These are phyloP conservation scores for Ciconia maguari DNA, from an alignment of 2,113 vertebrate genomes.

Conservation along the genomic window DNA sequence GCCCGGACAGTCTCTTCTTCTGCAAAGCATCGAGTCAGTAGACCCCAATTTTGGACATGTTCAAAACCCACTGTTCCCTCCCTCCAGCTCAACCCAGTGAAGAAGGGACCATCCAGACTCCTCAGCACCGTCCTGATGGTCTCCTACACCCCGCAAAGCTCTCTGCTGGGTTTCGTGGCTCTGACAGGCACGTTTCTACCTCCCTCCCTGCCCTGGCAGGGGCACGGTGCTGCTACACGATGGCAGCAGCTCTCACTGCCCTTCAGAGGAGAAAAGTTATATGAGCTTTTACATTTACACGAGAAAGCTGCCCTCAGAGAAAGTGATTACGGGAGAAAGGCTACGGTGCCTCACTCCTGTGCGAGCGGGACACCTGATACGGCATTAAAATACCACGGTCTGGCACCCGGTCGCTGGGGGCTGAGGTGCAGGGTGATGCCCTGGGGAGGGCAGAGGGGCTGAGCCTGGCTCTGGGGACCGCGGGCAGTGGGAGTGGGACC, in stretches of 20 bases:
- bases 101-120: neutral
- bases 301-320: neutral
- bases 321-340: fast-evolving
- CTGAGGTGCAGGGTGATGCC: neutral
- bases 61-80: neutral
- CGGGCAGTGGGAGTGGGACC: fast-evolving
- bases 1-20: neutral
- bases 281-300: fast-evolving
- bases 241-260: neutral
- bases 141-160: neutral
- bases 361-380: fast-evolving
- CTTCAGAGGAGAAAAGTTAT: neutral
- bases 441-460: neutral
- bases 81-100: neutral
- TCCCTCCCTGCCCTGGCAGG: neutral
- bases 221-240: neutral
- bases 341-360: fast-evolving
- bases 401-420: neutral
- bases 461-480: neutral
- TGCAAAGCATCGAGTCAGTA: neutral
- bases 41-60: neutral
- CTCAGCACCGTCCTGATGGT: neutral
- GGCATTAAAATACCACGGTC: neutral
- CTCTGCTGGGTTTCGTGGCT: neutral
- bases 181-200: neutral